These are phyloP conservation scores for Lampropteryx suffumata DNA, from an alignment of 2,888 invertebrate species.

Conservation along the genomic window DNA sequence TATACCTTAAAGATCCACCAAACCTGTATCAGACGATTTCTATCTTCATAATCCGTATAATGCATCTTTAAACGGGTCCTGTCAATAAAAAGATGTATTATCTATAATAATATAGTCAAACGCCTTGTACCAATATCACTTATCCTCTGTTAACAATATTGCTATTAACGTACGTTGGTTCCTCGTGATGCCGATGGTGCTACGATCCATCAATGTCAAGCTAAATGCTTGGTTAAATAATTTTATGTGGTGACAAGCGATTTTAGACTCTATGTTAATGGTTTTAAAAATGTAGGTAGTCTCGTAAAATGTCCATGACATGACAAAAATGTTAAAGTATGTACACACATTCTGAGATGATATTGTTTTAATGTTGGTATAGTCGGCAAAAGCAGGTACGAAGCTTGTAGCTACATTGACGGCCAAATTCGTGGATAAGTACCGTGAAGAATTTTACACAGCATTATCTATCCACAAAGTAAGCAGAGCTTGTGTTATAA, in stretches of 20 bases:
- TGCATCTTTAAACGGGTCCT: slow-evolving; percentile 7
- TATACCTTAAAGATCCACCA: too few relatives aligned
- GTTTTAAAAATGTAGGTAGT: background rate
- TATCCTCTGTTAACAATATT: slow-evolving; percentile 32
- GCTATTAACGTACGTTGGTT: slow-evolving; percentile 17
- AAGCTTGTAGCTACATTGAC: too few relatives aligned
- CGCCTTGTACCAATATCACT: slow-evolving; percentile 23
- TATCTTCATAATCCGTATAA: too few relatives aligned
- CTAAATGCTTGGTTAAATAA: slow-evolving; percentile 44
- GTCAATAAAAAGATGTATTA: slow-evolving; percentile 2
- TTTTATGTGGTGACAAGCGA: slow-evolving; percentile 20
- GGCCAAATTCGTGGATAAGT: too few relatives aligned
- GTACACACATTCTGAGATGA: too few relatives aligned
- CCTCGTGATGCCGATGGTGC: slow-evolving; percentile 7
- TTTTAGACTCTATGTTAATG: slow-evolving; percentile 23
- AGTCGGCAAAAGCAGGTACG: too few relatives aligned
- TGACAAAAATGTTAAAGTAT: too few relatives aligned
- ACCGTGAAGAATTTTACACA: too few relatives aligned
- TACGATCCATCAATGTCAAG: slow-evolving; percentile 54
- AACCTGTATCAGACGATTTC: too few relatives aligned
- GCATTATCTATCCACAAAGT: too few relatives aligned
- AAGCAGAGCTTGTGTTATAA: too few relatives aligned
- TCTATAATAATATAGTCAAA: slow-evolving; percentile 17
- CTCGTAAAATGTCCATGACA: slow-evolving; percentile 5
- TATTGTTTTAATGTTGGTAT: too few relatives aligned